A percentile compares a stretch with the other conserved stretches of the same genome.
phyloP scores from a whole-genome alignment of 2,888 invertebrate genomes.

The Euclidia mi region DNA sequence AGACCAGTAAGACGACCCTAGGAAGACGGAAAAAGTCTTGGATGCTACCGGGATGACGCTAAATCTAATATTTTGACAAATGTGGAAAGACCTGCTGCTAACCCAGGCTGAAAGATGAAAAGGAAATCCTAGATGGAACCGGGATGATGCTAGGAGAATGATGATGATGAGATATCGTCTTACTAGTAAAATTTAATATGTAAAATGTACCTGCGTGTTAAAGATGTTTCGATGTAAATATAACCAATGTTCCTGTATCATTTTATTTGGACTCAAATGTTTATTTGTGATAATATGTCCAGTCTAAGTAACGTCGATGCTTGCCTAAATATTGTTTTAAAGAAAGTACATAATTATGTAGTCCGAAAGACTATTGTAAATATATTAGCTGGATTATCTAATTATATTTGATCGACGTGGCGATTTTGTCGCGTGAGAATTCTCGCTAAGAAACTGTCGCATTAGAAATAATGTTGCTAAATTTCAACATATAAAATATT shows the following conservation, averaged over 20 bases:
- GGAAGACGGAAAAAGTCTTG: too few relatives aligned
- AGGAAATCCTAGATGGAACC: too few relatives aligned
- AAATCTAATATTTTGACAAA: too few relatives aligned
- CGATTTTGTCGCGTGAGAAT: slow-evolving; percentile 25
- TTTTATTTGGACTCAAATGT: slow-evolving; percentile 59
- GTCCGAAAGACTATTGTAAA: slow-evolving; percentile 87
- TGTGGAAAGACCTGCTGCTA: too few relatives aligned
- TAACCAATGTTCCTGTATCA: slow-evolving; percentile 63
- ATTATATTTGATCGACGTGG: slow-evolving; percentile 49
- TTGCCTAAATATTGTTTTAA: slow-evolving; percentile 81
- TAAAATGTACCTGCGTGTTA: slow-evolving; percentile 30
- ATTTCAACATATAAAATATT: too few relatives aligned
- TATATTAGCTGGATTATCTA: slow-evolving; percentile 81
- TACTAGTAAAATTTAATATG: too few relatives aligned
- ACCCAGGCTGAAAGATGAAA: too few relatives aligned
- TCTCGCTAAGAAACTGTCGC: slow-evolving; percentile 12
- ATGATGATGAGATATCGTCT: too few relatives aligned
- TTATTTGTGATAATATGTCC: slow-evolving; percentile 61
- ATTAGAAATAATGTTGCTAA: neutral
- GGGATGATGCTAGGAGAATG: too few relatives aligned
- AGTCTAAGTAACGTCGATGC: slow-evolving; percentile 73
- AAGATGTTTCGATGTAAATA: slow-evolving; percentile 57
- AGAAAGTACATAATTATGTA: slow-evolving; percentile 68
- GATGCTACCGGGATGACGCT: too few relatives aligned
- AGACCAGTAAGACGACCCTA: too few relatives aligned